Evolutionary conservation across 2,888 invertebrate genomes (phyloP), one percentile per base, ranked within the genome.

Genomic region (Gasteruption jaculator): DNA sequence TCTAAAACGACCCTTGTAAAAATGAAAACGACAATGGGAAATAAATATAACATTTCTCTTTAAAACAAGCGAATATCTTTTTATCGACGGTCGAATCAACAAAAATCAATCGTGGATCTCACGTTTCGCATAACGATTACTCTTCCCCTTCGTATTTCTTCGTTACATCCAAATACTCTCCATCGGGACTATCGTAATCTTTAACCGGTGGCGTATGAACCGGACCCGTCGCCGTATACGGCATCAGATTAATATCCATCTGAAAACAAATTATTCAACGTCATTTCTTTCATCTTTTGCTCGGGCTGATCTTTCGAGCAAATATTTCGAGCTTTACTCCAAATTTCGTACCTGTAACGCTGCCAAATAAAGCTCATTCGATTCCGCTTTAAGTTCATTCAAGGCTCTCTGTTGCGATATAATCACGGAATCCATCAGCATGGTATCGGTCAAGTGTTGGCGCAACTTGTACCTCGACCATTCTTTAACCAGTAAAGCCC

Each of bases 341-440:
- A 15, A 35, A 29, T 11, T 31, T 19, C 48, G 56, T 71, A 87
- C 87, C 79, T 84, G 78, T 50, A 93, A 81, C 11, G 95, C 94
- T 63, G 85, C 85, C 63, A 85, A 78, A 68, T 94, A 96, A 1
- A 96, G 75, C 25, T 90, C 86, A 60, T 90, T 87, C 0, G 92
- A 93, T 58, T 85, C 89, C 16, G 77, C 76, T 56, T 81, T 79
- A 5, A 97, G 74, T 65, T 87, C 87, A 39, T 85, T 80, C 3
- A 96, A 71, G 0, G 96, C 94, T 57, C 78, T 82, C 49, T 79
- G 76, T 68, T 92, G 93, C 0, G 86, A 78, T 30, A 72, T 73
- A 54, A 81, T 63, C 3, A 90, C 74, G 26, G 79, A 74, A 55
- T 87, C 84, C 22, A 92, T 78, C 61, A 83, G 79, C 46, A 79